Conservation (phyloP, 2,888 invertebrate species). For the Protonemura montana region DNA sequence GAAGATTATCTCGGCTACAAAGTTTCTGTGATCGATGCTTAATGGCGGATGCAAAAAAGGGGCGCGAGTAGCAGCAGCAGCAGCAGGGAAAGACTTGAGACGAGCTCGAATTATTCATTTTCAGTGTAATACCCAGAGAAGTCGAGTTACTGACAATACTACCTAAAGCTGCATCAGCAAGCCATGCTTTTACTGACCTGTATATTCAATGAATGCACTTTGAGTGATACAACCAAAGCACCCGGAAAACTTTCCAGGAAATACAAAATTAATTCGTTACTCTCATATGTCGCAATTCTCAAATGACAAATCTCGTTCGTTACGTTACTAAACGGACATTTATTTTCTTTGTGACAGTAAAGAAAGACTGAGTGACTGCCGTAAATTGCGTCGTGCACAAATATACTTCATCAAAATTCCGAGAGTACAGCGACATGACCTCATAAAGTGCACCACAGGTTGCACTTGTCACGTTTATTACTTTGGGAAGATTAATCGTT, state of each 20-base stretch:
- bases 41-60: slow-evolving; percentile 13
- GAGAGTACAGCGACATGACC: background rate
- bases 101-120: slow-evolving; percentile 4
- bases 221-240: background rate
- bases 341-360: background rate
- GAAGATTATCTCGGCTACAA: slow-evolving; percentile 23
- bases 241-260: background rate
- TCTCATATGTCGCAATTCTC: background rate
- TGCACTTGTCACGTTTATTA: background rate
- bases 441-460: background rate
- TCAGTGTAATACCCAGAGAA: background rate
- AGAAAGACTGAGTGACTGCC: background rate
- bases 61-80: background rate
- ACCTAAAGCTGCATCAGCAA: background rate
- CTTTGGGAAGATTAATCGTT: background rate
- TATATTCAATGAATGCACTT: background rate
- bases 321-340: background rate
- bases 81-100: background rate
- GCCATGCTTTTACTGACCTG: background rate
- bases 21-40: slow-evolving; percentile 23
- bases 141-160: background rate
- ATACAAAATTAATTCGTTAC: background rate
- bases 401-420: background rate
- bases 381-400: background rate
- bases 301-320: background rate